Evolutionary conservation across 2,797 vertebrate species (phyloP), one percentile per base, ranked within the genome.

Genomic region (Podargus strigoides): DNA sequence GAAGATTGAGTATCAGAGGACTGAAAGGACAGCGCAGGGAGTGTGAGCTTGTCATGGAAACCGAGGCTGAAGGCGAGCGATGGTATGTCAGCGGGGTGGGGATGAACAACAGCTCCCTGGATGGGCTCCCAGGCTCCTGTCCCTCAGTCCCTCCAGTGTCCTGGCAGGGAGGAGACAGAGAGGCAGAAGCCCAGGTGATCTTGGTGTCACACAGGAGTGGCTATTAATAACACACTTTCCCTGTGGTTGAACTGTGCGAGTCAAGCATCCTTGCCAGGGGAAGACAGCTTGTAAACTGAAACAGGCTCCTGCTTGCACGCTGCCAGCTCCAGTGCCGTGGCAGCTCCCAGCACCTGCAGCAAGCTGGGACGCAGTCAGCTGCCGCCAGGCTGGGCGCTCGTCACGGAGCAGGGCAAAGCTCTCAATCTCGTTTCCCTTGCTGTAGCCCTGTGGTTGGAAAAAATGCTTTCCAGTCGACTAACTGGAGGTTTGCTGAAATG

Each of bases 151-250:
- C 36, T 56, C 39, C 0, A 0, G 37, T 66, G 41, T 67, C 30
- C 47, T 91, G 89, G 68, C 79, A 80, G 76, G 66, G 64, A 73
- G 60, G 64, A 67, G 14, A n/a, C 77, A 77, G 82, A 49, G 41
- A 70, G 46, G 46, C 39, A 84, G 62, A 80, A 87, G 34, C 63
- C 58, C 72, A 63, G 63, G 73, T 91, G 68, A 81, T 89, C 36
- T 77, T 73, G 41, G 70, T 88, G 72, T 94, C 87, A 77, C 0
- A 8, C 41, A 68, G 72, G 36, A 63, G 19, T 84, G 50, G 42
- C 86, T 97, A 69, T 95, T 95, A 94, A 92, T 95, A 96, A 70
- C 44, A 27, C 41, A 28, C 42, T 94, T 92, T 87, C n/a, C 37
- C 75, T 72, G 10, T 66, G 76, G 46, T 87, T 63, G 66, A 76